phyloP scores from a whole-genome alignment of 2,113 vertebrate genomes.

The Recurvirostra avosetta region DNA sequence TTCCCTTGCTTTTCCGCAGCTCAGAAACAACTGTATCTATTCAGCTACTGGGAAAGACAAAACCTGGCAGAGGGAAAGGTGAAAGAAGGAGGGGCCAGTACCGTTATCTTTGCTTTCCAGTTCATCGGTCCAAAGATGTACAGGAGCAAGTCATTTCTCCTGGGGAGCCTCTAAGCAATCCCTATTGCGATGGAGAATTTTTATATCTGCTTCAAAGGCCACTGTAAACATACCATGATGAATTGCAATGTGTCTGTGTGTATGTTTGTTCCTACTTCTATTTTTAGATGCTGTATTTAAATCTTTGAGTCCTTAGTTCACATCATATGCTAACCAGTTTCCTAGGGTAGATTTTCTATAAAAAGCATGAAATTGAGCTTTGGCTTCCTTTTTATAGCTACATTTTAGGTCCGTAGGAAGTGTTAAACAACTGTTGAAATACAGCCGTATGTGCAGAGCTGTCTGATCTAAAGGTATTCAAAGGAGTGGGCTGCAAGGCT shows the following conservation, averaged over 20 bases:
- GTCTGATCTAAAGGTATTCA: conserved; percentile 27
- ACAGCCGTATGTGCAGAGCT: background rate
- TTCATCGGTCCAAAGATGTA: background rate
- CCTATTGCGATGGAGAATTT: background rate
- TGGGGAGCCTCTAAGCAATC: background rate
- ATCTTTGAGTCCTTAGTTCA: background rate
- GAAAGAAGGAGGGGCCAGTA: background rate
- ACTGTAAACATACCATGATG: background rate
- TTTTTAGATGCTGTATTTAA: background rate
- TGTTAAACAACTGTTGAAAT: conserved; percentile 40
- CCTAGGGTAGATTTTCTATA: background rate
- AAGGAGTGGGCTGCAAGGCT: background rate
- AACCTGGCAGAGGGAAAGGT: background rate
- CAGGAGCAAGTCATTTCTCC: background rate
- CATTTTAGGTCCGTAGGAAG: conserved; percentile 30
- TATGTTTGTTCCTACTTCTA: background rate
- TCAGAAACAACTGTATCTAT: background rate
- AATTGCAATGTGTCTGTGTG: background rate
- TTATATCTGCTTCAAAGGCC: conserved; percentile 4
- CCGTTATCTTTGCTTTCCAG: conserved; percentile 10
- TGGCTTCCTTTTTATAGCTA: background rate
- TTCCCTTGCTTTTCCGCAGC: background rate
- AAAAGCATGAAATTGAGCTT: background rate
- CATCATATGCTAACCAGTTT: background rate
- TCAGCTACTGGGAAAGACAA: background rate